These are phyloP conservation scores for Bembecia ichneumoniformis DNA, from an alignment of 2,888 invertebrate species.

Conservation along the genomic window DNA sequence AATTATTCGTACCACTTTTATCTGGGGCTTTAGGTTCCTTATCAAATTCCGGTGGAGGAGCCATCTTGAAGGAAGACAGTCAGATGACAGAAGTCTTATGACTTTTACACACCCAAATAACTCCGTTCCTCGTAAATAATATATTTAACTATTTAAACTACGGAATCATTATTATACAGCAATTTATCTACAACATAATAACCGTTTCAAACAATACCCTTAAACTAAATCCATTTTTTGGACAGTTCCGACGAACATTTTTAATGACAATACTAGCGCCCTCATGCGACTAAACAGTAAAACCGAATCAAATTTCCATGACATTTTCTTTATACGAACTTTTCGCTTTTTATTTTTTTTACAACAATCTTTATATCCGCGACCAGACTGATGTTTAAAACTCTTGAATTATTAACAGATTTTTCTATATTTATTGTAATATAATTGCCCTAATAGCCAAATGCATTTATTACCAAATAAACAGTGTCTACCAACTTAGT, in stretches of 20 bases:
- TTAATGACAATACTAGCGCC: constrained; percentile 37
- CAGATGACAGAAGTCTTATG: constrained; percentile 73
- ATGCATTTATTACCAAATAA: too few relatives aligned
- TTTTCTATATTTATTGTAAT: too few relatives aligned
- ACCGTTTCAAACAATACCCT: constrained; percentile 48
- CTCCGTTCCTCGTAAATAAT: constrained; percentile 40
- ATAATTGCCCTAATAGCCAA: too few relatives aligned
- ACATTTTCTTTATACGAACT: too few relatives aligned
- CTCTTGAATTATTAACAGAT: too few relatives aligned
- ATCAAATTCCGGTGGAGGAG: constrained; percentile 84
- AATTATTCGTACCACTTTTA: constrained; percentile 66
- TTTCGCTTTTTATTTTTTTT: too few relatives aligned
- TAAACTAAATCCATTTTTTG: constrained; percentile 61
- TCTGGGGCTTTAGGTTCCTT: constrained; percentile 83
- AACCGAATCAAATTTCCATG: not conserved
- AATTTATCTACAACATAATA: constrained; percentile 43
- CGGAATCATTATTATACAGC: constrained; percentile 48
- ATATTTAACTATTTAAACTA: constrained; percentile 42
- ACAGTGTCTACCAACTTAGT: too few relatives aligned
- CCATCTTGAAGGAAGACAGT: constrained; percentile 78
- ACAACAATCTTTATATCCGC: too few relatives aligned
- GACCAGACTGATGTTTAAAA: too few relatives aligned
- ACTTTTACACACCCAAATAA: constrained; percentile 61
- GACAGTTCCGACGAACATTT: constrained; percentile 63
- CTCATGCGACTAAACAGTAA: constrained; percentile 10